phyloP scores from a whole-genome alignment of 2,797 vertebrate species.

The Lagocephalus sceleratus region DNA sequence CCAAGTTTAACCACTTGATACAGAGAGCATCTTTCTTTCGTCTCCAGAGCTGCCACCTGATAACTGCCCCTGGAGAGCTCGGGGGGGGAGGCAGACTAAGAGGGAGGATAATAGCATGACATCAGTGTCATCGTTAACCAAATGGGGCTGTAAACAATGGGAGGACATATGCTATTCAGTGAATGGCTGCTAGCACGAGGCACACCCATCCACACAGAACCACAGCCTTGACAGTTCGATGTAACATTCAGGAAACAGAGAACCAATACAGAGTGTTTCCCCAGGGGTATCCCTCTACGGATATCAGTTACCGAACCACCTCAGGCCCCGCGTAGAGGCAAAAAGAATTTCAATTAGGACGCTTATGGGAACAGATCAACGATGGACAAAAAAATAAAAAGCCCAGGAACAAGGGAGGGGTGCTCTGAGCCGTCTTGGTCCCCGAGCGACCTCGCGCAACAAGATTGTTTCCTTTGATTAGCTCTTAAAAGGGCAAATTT shows the following conservation, averaged over 20 bases:
- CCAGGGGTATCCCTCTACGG: slow-evolving; percentile 40
- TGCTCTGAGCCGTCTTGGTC: neutral
- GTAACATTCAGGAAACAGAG: slow-evolving; percentile 59
- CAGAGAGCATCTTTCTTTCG: slow-evolving; percentile 57
- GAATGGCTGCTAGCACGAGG: slow-evolving; percentile 55
- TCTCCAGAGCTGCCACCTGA: slow-evolving; percentile 60
- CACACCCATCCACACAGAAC: slow-evolving; percentile 57
- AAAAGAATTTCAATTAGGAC: slow-evolving; percentile 63
- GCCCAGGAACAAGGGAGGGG: slow-evolving; percentile 24
- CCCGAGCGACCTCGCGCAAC: no score
- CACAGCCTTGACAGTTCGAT: slow-evolving; percentile 48
- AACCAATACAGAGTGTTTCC: slow-evolving; percentile 39
- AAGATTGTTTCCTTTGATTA: slow-evolving; percentile 65
- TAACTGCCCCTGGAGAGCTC: slow-evolving; percentile 55
- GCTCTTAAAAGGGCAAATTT: slow-evolving; percentile 68
- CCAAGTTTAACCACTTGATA: slow-evolving; percentile 50
- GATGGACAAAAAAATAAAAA: slow-evolving; percentile 23
- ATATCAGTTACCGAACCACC: slow-evolving; percentile 68
- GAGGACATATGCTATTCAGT: slow-evolving; percentile 65
- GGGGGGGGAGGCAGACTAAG: slow-evolving; percentile 25
- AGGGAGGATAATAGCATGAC: slow-evolving; percentile 66
- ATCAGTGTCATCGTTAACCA: slow-evolving; percentile 70
- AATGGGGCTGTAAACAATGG: slow-evolving; percentile 69
- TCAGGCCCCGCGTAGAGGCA: slow-evolving; percentile 32
- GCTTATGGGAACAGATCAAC: slow-evolving; percentile 35